phyloP scores from a whole-genome alignment of 1,140 invertebrate genomes.

The Psix sp. region DNA sequence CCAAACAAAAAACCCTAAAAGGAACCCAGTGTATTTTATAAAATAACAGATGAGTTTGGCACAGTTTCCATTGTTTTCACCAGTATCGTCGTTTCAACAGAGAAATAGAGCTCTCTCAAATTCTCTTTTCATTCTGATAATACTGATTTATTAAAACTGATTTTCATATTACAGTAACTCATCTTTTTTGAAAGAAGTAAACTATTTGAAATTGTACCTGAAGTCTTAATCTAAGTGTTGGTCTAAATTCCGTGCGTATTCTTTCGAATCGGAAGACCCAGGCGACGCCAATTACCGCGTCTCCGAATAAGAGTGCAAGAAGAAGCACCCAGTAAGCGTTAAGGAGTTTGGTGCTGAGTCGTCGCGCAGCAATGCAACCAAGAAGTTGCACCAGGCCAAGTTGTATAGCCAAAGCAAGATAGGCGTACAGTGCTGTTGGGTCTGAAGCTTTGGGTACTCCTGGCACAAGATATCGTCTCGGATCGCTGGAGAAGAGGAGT shows the following conservation, averaged over 20 bases:
- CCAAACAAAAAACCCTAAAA: too few species aligned
- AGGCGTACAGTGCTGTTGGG: constrained; percentile 90
- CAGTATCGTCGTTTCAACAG: too few species aligned
- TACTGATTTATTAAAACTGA: too few species aligned
- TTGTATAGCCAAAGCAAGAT: constrained; percentile 85
- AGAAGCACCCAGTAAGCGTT: constrained; percentile 91
- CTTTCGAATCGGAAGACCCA: constrained; percentile 90
- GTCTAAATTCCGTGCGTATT: constrained; percentile 84
- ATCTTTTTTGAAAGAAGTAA: too few species aligned
- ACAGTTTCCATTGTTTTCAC: too few species aligned
- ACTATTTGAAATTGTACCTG: constrained; percentile 68
- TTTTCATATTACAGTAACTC: too few species aligned
- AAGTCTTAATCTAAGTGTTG: constrained; percentile 79
- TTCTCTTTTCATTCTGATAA: too few species aligned
- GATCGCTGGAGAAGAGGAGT: constrained; percentile 80
- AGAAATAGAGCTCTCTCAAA: too few species aligned
- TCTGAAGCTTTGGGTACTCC: constrained; percentile 85
- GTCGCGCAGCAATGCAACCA: constrained; percentile 87
- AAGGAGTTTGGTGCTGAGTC: constrained; percentile 87
- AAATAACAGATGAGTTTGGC: too few species aligned
- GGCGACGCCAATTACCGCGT: constrained; percentile 89
- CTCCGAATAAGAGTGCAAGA: constrained; percentile 87
- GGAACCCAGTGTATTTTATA: too few species aligned
- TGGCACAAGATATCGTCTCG: constrained; percentile 83
- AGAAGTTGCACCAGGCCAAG: constrained; percentile 83